These are phyloP conservation scores for Leucophora obtusa DNA, from an alignment of 2,888 invertebrate species.

Conservation along the genomic window DNA sequence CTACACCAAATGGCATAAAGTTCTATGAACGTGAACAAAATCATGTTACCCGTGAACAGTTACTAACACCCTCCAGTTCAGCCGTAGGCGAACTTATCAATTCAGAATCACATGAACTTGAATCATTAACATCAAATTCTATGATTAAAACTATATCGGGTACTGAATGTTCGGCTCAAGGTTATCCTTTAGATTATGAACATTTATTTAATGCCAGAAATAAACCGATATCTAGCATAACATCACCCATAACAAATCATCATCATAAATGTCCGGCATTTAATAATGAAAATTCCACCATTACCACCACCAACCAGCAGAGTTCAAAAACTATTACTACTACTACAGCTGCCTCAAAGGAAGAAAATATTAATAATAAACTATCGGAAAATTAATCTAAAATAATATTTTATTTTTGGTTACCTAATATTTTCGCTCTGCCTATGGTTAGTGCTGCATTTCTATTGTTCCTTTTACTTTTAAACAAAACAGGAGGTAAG, in stretches of 20 bases:
- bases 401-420: neutral
- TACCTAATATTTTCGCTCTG: neutral
- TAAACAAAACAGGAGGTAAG: conserved; percentile 11
- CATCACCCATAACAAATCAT: conserved; percentile 43
- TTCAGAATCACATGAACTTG: conserved; percentile 78
- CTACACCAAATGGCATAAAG: conserved; percentile 70
- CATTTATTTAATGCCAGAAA: conserved; percentile 70
- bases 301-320: conserved; percentile 4
- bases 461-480: conserved; percentile 29
- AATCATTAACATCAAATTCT: conserved; percentile 77
- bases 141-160: conserved; percentile 77
- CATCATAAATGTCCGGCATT: conserved; percentile 63
- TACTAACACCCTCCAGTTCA: conserved; percentile 77
- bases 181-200: conserved; percentile 71
- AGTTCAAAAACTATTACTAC: conserved; percentile 8
- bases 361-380: conserved; percentile 29
- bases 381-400: conserved; percentile 17
- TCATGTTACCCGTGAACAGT: conserved; percentile 77
- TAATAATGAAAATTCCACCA: conserved; percentile 47
- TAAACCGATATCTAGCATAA: conserved; percentile 20
- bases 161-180: conserved; percentile 70
- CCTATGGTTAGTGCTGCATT: conserved; percentile 22
- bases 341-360: conserved; percentile 8
- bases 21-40: conserved; percentile 76
- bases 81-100: conserved; percentile 77